phyloP scores from a whole-genome alignment of 2,797 vertebrate species.

The Argyrosomus regius region DNA sequence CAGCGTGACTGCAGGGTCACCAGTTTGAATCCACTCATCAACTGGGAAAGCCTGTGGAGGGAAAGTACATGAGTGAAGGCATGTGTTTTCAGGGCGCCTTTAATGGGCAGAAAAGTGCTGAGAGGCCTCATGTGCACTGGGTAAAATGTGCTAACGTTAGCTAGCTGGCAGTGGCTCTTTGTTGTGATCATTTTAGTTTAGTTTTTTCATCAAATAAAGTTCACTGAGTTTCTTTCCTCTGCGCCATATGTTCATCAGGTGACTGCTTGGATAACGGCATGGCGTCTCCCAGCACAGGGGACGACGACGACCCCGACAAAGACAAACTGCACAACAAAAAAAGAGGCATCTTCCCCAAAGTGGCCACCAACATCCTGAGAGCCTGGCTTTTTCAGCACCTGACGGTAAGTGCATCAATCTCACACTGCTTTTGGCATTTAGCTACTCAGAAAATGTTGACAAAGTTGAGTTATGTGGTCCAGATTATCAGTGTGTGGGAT shows the following conservation, averaged over 20 bases:
- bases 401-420: slow-evolving; percentile 86
- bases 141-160: not conserved
- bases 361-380: slow-evolving; percentile 98
- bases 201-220: not conserved
- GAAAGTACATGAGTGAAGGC: not conserved
- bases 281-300: slow-evolving; percentile 94
- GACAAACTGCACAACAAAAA: slow-evolving; percentile 97
- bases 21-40: slow-evolving; percentile 14
- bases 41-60: slow-evolving; percentile 1
- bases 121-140: not conserved
- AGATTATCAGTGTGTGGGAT: not conserved
- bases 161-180: not conserved
- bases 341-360: slow-evolving; percentile 97
- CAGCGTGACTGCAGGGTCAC: slow-evolving; percentile 24
- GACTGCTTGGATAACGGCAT: slow-evolving; percentile 92
- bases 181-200: not conserved
- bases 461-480: not conserved
- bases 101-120: slow-evolving; percentile 14
- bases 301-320: slow-evolving; percentile 95
- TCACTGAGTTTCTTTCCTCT: not conserved
- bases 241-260: slow-evolving; percentile 84
- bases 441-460: not conserved
- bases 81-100: not conserved
- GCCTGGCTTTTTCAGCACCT: slow-evolving; percentile 99
- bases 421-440: too few species aligned